Conservation (phyloP, 2,888 invertebrate genomes). For the Drosophila testacea region DNA sequence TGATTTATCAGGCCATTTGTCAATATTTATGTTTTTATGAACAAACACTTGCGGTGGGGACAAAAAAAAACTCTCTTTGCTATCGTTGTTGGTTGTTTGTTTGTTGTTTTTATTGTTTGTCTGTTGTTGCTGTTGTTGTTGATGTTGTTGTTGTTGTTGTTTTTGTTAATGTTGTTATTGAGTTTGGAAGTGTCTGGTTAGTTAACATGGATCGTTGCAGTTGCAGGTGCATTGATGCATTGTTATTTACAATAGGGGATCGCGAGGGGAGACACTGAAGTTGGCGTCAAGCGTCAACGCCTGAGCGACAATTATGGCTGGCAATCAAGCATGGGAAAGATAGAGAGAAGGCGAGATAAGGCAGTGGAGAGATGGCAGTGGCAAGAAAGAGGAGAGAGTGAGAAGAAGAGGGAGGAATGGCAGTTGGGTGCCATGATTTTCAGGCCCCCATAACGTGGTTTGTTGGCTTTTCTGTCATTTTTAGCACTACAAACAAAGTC, state of each 20-base stretch:
- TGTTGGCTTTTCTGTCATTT: conserved; percentile 27
- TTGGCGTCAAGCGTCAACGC: conserved; percentile 71
- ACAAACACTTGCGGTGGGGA: conserved; percentile 33
- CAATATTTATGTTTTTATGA: conserved; percentile 44
- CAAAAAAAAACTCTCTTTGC: conserved; percentile 17
- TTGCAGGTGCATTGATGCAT: conserved; percentile 49
- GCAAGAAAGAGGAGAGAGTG: no score
- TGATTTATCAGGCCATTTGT: conserved; percentile 51
- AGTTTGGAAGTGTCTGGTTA: conserved; percentile 26
- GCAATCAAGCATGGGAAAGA: conserved; percentile 61
- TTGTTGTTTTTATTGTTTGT: not conserved
- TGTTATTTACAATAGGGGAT: conserved; percentile 1
- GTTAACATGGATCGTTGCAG: conserved; percentile 39
- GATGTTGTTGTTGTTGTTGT: conserved; percentile 7
- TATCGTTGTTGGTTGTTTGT: conserved; percentile 7
- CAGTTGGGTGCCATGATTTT: conserved; percentile 2
- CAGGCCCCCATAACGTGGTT: conserved; percentile 5
- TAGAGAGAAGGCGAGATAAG: not conserved
- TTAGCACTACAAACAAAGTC: conserved; percentile 31
- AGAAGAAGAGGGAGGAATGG: no score
- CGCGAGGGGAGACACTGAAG: conserved; percentile 32
- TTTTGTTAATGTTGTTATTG: conserved; percentile 13
- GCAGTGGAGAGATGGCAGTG: no score
- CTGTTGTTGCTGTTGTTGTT: conserved; percentile 14
- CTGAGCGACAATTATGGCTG: conserved; percentile 73